Percentiles rank a stretch among this genome's conserved stretches.
phyloP scores from a whole-genome alignment of 2,797 vertebrate species.

The Acipenser transmontanus region DNA sequence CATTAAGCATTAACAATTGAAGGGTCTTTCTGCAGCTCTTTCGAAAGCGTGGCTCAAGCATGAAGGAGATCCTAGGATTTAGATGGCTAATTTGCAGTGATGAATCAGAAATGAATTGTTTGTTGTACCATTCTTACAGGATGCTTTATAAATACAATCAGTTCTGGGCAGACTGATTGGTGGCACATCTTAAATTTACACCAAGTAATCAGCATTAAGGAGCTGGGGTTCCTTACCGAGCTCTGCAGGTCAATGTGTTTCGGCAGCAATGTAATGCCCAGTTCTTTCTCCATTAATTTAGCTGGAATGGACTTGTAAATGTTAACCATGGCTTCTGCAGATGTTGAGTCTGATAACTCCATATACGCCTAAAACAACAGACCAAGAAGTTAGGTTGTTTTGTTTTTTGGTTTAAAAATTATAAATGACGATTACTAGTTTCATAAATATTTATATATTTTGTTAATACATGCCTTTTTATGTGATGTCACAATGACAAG shows the following conservation, averaged over 20 bases:
- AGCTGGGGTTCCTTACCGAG: slow-evolving; percentile 52
- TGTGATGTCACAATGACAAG: slow-evolving; percentile 60
- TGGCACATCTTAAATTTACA: no score
- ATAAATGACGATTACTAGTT: no score
- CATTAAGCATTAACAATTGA: not conserved
- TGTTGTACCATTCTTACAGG: no score
- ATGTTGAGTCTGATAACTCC: slow-evolving; percentile 52
- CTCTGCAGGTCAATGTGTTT: slow-evolving; percentile 52
- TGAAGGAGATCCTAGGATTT: no score
- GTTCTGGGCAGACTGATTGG: no score
- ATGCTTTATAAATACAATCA: no score
- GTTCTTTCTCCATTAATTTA: slow-evolving; percentile 54
- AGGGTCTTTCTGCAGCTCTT: no score
- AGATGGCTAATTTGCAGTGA: no score
- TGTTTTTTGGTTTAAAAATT: not conserved
- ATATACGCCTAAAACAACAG: slow-evolving; percentile 62
- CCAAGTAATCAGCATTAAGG: not conserved
- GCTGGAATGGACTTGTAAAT: slow-evolving; percentile 64
- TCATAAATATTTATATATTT: no score
- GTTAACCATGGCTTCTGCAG: slow-evolving; percentile 74
- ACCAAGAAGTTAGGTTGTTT: slow-evolving; percentile 10
- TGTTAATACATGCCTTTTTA: slow-evolving; percentile 56
- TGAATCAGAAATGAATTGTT: no score
- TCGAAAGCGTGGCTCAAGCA: no score
- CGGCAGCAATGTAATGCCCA: slow-evolving; percentile 52